Base-by-base conservation (phyloP, 2,888 invertebrate species). In the Patella pellucida region DNA sequence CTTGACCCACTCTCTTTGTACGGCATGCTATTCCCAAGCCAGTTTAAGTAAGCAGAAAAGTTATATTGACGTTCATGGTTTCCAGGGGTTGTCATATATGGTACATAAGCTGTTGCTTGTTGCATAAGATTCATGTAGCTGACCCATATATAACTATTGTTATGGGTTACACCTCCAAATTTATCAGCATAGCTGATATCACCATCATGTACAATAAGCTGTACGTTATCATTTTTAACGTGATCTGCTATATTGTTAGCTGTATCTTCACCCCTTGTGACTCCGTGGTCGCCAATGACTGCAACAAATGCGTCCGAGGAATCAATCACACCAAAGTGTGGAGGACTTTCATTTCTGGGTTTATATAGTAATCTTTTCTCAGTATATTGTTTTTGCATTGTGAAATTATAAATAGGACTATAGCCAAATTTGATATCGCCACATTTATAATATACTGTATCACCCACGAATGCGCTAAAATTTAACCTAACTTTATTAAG, bases 71-170 rank as follows among this genome's bases (percentile, higher is more conserved):
- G n/a, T 27, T 52, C 52, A 68, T 83, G 82, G 73, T 83, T 81
- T 12, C 82, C 82, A 16, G 79, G 79, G 14, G 75, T 67, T 5
- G 79, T 78, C 80, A 83, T 80, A 62, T 81, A 83, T 3, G 82
- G 81, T 12, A 81, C 70, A n/a, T 70, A 54, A n/a, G 76, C 71
- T 3, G 74, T 75, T n/a, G 81, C 75, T 14, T 70, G 72, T 56
- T 78, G 72, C 50, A 81, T 41, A 52, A 71, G 74, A 27, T 75
- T 74, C 82, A 82, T 82, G 76, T 80, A 82, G 27, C 79, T 77
- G 54, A 76, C 79, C 80, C 82, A 80, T 41, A 80, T 76, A 56
- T 76, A 78, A 62, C 79, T 79, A 68, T 81, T 79, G 74, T 81
- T 79, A 51, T 73, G 73, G 9, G 54, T 68, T 15, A 69, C 54